A percentile compares a stretch with the other conserved stretches of the same genome.
Evolutionary conservation across 2,797 vertebrate genomes (phyloP).

Genomic region (Tangara arthus): DNA sequence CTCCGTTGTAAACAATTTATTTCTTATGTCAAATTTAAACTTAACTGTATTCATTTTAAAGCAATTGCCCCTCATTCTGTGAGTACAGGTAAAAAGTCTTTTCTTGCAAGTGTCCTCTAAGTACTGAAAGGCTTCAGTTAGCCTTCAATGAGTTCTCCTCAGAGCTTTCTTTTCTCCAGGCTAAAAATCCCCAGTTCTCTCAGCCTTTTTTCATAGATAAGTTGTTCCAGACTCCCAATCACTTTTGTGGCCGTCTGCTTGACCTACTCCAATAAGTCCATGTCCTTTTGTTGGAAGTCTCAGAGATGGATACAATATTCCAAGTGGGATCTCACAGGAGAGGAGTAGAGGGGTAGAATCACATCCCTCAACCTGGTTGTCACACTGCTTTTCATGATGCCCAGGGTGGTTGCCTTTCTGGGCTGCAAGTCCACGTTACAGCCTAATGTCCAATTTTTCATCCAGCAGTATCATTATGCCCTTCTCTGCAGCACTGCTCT

Average conservation of each 20-base stretch:
- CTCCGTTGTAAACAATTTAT: background rate
- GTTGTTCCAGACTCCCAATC: background rate
- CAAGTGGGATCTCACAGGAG: background rate
- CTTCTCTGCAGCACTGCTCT: background rate
- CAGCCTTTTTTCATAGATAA: background rate
- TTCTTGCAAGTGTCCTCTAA: background rate
- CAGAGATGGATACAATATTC: background rate
- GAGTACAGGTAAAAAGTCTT: background rate
- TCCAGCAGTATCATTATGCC: background rate
- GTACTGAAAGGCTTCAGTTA: background rate
- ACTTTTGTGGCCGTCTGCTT: background rate
- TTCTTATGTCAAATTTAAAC: background rate
- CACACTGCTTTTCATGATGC: background rate
- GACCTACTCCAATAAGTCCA: background rate
- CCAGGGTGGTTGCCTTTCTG: background rate
- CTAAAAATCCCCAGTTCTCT: rapidly evolving
- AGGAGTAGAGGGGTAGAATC: background rate
- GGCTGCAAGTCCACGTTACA: background rate
- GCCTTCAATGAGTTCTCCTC: rapidly evolving
- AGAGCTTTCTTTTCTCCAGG: background rate
- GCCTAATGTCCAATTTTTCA: background rate
- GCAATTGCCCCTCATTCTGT: background rate
- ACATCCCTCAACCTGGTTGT: rapidly evolving
- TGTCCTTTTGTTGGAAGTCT: background rate
- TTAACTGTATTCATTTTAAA: background rate